Conservation (phyloP, 2,888 invertebrate species). For the Heliconius sara region DNA sequence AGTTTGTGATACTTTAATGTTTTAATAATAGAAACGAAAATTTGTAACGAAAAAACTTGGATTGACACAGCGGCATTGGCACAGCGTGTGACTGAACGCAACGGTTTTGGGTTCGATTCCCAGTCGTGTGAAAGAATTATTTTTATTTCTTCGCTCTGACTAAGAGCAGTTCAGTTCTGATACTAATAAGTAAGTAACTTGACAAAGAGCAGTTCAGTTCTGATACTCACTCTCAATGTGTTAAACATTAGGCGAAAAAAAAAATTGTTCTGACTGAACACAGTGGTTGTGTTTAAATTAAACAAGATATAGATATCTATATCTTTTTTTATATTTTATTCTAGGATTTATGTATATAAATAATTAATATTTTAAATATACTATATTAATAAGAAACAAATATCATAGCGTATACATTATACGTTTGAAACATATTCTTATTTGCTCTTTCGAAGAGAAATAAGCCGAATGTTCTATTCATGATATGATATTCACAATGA, state of each 20-base stretch:
- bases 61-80: neutral
- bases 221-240: neutral
- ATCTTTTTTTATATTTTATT: too few species aligned
- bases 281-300: too few species aligned
- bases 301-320: too few species aligned
- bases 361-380: neutral
- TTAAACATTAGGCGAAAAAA: neutral
- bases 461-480: slow-evolving; percentile 10
- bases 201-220: too few species aligned
- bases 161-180: too few species aligned
- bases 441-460: neutral
- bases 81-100: neutral
- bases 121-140: neutral
- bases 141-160: neutral
- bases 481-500: slow-evolving; percentile 5
- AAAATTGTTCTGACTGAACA: too few species aligned
- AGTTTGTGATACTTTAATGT: slow-evolving; percentile 8
- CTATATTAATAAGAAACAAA: neutral
- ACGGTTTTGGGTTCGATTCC: neutral
- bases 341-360: too few species aligned
- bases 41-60: neutral
- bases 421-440: neutral
- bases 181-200: neutral
- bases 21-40: neutral
- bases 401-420: neutral